Evolutionary conservation across 2,113 vertebrate genomes (phyloP), one percentile per base, ranked within the genome.

Genomic region (Dromas ardeola): DNA sequence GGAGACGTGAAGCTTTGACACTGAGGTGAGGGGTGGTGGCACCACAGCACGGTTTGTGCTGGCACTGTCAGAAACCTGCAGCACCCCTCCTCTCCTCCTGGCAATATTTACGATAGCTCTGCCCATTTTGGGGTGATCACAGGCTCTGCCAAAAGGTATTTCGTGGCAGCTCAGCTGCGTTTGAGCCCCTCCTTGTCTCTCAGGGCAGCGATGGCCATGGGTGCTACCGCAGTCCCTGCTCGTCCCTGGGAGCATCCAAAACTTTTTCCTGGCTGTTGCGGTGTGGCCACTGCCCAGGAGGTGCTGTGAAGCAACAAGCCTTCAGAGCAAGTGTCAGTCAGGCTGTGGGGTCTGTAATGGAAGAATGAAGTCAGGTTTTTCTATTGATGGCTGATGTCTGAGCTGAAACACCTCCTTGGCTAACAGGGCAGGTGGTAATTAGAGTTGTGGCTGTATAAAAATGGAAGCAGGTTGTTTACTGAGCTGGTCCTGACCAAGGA

Each of bases 151-250:
- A 34, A 13, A 52, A 53, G 25, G 43, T 10, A 2, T 69, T 61
- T 55, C 2, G 1, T 11, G 58, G 32, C 58, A 27, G 30, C 71
- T 88, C 34, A 27, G 61, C 20, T 0, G 1, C 2, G 2, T 45
- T 71, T 29, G 66, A 29, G 20, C 17, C 12, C 14, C 6, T 58
- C 21, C 32, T 56, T 36, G 40, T 32, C 49, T 53, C 21, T 18
- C 0, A 0, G 72, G 72, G 42, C 32, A 11, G 30, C 0, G 19
- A 10, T 58, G 5, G 27, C 34, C 0, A 0, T 3, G 20, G 45
- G 25, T 21, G 9, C 73, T 40, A 53, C 47, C 1, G 1, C 45
- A 13, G 52, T 23, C 27, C 22, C 11, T 3, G 5, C 27, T 43
- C 8, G 2, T 40, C 27, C 30, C 17, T 3, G 9, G 19, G 70